Conservation (phyloP, 2,113 vertebrate species). For the Picathartes gymnocephalus region DNA sequence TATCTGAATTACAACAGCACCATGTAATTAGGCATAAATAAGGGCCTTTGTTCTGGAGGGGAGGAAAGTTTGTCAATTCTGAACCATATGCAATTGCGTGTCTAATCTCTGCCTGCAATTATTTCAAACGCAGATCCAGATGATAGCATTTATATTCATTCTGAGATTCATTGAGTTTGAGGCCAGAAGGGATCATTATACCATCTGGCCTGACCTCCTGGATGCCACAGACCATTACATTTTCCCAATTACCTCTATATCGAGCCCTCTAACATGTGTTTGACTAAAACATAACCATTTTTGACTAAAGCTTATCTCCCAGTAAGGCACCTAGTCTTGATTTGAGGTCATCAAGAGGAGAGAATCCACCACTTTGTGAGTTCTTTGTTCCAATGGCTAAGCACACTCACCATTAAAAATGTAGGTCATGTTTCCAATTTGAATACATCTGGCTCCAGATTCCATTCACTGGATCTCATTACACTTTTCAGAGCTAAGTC, state of each 20-base stretch:
- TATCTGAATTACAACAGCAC: conserved; percentile 24
- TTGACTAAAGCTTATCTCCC: conserved; percentile 57
- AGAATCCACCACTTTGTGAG: conserved; percentile 12
- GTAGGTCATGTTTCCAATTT: conserved; percentile 53
- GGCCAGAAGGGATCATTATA: conserved; percentile 57
- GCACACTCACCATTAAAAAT: conserved; percentile 35
- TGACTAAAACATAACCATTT: conserved; percentile 50
- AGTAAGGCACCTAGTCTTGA: conserved; percentile 23
- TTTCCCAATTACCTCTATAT: conserved; percentile 47
- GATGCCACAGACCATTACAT: conserved; percentile 54
- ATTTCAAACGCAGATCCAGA: conserved; percentile 51
- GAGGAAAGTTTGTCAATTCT: conserved; percentile 34
- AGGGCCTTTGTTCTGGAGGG: conserved; percentile 6
- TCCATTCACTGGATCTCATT: not conserved
- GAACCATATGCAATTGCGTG: conserved; percentile 45
- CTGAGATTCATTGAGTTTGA: conserved; percentile 32
- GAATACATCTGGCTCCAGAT: conserved; percentile 33
- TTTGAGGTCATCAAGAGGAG: conserved; percentile 32
- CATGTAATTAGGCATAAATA: conserved; percentile 32
- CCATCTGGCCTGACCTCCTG: conserved; percentile 64
- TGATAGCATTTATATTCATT: conserved; percentile 51
- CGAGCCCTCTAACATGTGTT: conserved; percentile 41
- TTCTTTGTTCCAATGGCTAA: conserved; percentile 32
- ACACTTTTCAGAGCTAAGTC: not conserved
- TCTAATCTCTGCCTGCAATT: conserved; percentile 58